Base-by-base conservation (phyloP, 2,888 invertebrate genomes). In the Nemotelus nigrinus region DNA sequence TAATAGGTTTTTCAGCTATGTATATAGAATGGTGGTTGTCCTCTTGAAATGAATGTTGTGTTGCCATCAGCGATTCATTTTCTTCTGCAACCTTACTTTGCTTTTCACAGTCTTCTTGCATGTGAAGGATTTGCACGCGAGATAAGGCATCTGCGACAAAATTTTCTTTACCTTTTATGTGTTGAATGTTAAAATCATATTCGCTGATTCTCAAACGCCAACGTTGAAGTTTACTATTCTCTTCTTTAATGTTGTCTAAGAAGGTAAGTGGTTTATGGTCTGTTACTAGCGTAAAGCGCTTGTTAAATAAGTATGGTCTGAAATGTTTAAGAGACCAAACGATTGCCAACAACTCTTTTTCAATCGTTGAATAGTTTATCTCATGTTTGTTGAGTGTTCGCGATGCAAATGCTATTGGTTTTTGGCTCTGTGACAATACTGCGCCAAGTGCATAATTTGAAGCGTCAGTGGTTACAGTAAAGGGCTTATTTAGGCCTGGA, bases 251-350 rank as follows among this genome's bases (percentile, higher is more conserved):
- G n/a, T 53, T 57, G 2, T 64, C 50, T 0, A 86, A 74, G 83
- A 85, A 86, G 2, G 80, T 81, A 3, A 86, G 76, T 0, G 85
- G 85, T 76, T 83, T 80, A 77, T 87, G 86, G 71, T 87, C 87
- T 0, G 85, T 87, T 5, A 84, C 82, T 0, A 87, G 84, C 0
- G 77, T 83, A 53, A 87, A 86, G 70, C 82, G 82, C 47, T 80
- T 80, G 1, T 84, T 84, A 47, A 83, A 84, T 3, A 85, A 39
- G 43, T 85, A 85, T 0, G 84, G 84, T 48, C 84, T 63, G 47
- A 85, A 85, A 67, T 84, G 82, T 80, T 84, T 84, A 2, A 80
- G 77, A 0, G 83, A 83, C 83, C 82, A 84, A 0, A 78, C 75
- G 25, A 25, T 25, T 25, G 25, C 25, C 25, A 25, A 25, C 25